Conservation (phyloP, 2,797 vertebrate species). For the Carduelis carduelis region DNA sequence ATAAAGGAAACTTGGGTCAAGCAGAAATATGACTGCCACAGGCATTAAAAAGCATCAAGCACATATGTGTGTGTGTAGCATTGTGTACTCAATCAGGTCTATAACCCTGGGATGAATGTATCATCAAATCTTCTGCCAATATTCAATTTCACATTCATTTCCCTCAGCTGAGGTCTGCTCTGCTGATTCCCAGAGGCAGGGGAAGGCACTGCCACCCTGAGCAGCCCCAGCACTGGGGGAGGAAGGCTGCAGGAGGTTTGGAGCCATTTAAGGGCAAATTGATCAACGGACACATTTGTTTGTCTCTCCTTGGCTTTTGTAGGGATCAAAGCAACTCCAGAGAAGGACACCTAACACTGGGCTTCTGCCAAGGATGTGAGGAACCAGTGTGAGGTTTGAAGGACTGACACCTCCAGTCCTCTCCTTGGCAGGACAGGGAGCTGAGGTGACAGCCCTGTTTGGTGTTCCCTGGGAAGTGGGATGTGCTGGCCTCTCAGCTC, state of each 20-base stretch:
- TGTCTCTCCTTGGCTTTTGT: not conserved
- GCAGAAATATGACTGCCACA: not conserved
- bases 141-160: not conserved
- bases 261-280: not conserved
- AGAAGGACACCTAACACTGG: not conserved
- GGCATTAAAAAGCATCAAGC: not conserved
- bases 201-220: not conserved
- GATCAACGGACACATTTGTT: not conserved
- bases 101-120: accelerated
- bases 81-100: not conserved
- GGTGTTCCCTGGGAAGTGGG: not conserved
- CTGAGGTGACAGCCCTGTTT: not conserved
- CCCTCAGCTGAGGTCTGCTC: not conserved
- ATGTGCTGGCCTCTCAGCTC: not conserved
- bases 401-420: not conserved
- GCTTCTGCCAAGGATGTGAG: not conserved
- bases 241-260: not conserved
- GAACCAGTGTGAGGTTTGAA: not conserved
- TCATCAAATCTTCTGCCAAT: not conserved
- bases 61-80: accelerated
- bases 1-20: not conserved
- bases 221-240: not conserved
- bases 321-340: not conserved
- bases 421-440: not conserved
- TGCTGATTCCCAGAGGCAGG: not conserved